These are phyloP conservation scores for Natator depressus DNA, from an alignment of 2,113 vertebrate species.

Conservation along the genomic window DNA sequence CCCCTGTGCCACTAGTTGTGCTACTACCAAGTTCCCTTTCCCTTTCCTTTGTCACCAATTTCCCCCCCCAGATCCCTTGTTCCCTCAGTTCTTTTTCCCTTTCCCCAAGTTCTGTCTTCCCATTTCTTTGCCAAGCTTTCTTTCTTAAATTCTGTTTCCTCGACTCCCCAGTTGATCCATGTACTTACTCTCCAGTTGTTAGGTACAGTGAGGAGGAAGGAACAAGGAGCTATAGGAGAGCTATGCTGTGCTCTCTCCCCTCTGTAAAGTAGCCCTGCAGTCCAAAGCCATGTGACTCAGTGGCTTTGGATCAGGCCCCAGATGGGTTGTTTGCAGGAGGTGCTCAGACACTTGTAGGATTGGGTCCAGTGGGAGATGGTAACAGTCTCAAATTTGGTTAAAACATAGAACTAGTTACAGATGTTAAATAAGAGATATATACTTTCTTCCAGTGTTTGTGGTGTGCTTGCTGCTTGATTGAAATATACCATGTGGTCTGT, in stretches of 20 bases:
- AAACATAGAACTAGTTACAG: background rate
- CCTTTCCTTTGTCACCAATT: background rate
- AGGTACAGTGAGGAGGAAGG: background rate
- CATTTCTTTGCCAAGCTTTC: background rate
- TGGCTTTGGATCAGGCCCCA: background rate
- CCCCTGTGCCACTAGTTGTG: too few species aligned
- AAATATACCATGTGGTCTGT: too few species aligned
- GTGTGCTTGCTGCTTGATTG: too few species aligned
- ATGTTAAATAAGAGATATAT: background rate
- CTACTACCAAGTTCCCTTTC: background rate
- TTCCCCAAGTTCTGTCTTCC: background rate
- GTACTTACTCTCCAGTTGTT: background rate
- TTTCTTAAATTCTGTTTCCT: too few species aligned
- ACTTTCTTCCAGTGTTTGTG: background rate
- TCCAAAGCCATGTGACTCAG: background rate
- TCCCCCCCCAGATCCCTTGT: too few species aligned
- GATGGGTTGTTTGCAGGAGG: background rate
- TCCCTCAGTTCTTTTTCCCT: background rate
- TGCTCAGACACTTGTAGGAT: background rate
- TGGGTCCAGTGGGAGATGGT: background rate
- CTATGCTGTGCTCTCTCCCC: background rate
- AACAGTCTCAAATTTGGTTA: background rate
- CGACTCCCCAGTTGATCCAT: too few species aligned
- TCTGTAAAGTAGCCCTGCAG: background rate
- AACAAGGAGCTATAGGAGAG: background rate